Base-by-base conservation (phyloP, 2,888 invertebrate species). In the Petrophora chlorosata region DNA sequence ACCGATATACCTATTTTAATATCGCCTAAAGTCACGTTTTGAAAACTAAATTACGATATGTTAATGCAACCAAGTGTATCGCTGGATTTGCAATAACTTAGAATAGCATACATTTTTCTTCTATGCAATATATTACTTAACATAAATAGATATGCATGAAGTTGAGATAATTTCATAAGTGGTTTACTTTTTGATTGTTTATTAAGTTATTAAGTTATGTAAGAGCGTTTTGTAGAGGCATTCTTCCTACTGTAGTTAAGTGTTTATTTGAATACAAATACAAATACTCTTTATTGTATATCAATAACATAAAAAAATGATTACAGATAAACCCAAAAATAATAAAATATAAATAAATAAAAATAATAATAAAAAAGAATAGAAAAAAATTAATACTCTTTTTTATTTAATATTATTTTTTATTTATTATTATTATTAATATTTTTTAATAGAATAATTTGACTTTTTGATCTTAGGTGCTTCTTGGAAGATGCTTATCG, bases 11-110 rank as follows among this genome's bases (percentile, higher is more conserved):
- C 50, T 48, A 54, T 9, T 35, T 15, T 17, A 32, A 38, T 25
- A 17, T 15, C 13, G 16, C 19, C 32, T 13, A 45, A 49, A 56
- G 52, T 54, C 58, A 61, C 58, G 58, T 54, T 28, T 25, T 19
- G 1, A 9, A 12, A 17, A 17, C 1, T 16, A 35, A 10, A 33
- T 23, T 26, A 30, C 35, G 17, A 26, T 34, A 41, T 28, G 23
- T 10, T 15, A 32, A 38, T 8, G 4, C 28, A 40, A 30, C 15
- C n/a, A 2, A 13, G 16, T 36, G 25, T 33, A 12, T 33, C 14
- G 10, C 25, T 3, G 9, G 13, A 10, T 32, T 36, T 9, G 32
- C 30, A 52, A 33, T 39, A 22, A 33, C 8, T 32, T 13, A 16
- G 22, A 33, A 51, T 30, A 43, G 12, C 29, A 36, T 2, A 45